A percentile compares a stretch with the other conserved stretches of the same genome.
These are phyloP conservation scores for Rhagium mordax DNA, from an alignment of 2,888 invertebrate genomes.

Conservation along the genomic window DNA sequence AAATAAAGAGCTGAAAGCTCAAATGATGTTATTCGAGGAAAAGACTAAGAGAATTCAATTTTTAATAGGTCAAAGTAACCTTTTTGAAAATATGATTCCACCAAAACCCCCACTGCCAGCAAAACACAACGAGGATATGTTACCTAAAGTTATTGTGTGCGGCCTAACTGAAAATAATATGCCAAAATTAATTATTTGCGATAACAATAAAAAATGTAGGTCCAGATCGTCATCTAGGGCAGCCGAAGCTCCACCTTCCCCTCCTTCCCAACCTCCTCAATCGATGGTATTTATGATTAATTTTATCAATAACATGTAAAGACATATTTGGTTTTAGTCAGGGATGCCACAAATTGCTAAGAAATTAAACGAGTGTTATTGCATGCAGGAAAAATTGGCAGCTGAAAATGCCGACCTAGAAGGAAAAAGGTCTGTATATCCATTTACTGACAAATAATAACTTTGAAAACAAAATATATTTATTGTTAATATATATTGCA, in stretches of 20 bases:
- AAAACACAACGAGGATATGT: conserved; percentile 62
- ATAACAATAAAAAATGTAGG: conserved; percentile 57
- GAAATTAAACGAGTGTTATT: conserved; percentile 77
- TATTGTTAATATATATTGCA: too few species aligned
- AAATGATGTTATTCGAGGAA: conserved; percentile 76
- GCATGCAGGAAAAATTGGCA: conserved; percentile 79
- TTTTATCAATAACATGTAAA: neutral
- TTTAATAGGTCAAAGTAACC: conserved; percentile 68
- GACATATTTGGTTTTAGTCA: conserved; percentile 47
- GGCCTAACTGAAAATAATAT: conserved; percentile 71
- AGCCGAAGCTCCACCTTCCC: neutral
- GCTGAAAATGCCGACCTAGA: conserved; percentile 80
- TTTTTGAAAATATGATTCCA: conserved; percentile 64
- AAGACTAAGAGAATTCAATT: conserved; percentile 75
- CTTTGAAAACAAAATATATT: too few species aligned
- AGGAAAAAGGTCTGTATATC: conserved; percentile 76
- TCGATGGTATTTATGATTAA: neutral
- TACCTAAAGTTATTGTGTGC: conserved; percentile 74
- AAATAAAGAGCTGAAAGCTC: conserved; percentile 74
- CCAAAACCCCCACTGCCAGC: conserved; percentile 53
- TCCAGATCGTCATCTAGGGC: conserved; percentile 5
- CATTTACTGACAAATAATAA: too few species aligned
- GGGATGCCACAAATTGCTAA: conserved; percentile 69
- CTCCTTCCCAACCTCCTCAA: neutral
- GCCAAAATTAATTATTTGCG: conserved; percentile 73